A percentile compares a stretch with the other conserved stretches of the same genome.
These are phyloP conservation scores for Chrosomus eos DNA, from an alignment of 2,797 vertebrate genomes.

Conservation along the genomic window DNA sequence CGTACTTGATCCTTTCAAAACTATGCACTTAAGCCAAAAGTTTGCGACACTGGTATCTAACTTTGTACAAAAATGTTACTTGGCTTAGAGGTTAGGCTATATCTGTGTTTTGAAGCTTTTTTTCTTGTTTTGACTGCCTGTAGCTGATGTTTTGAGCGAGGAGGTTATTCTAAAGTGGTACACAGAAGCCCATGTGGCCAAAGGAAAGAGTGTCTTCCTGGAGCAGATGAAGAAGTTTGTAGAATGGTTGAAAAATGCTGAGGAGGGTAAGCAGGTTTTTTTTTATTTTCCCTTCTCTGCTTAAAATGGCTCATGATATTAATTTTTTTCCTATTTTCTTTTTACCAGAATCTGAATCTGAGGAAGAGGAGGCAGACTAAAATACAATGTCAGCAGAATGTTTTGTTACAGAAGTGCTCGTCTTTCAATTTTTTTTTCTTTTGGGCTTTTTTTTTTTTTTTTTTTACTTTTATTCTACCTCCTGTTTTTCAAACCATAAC, in stretches of 20 bases:
- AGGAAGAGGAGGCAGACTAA: slow-evolving; percentile 95
- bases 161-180: slow-evolving; percentile 98
- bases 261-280: slow-evolving; percentile 84
- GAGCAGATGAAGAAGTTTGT: slow-evolving; percentile 99
- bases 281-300: background rate
- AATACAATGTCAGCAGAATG: slow-evolving; percentile 79
- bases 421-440: slow-evolving; percentile 69
- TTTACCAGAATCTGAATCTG: slow-evolving; percentile 91
- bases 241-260: slow-evolving; percentile 96
- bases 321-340: background rate
- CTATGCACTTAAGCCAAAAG: background rate
- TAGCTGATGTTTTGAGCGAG: slow-evolving; percentile 95
- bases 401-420: slow-evolving; percentile 82
- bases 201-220: slow-evolving; percentile 95
- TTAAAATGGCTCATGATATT: background rate
- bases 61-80: background rate
- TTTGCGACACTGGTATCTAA: too few species aligned
- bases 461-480: slow-evolving; percentile 85
- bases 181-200: slow-evolving; percentile 88
- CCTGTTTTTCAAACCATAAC: slow-evolving; percentile 87
- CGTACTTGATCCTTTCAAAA: background rate
- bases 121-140: background rate
- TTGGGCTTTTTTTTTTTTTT: slow-evolving; percentile 69
- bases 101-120: background rate
- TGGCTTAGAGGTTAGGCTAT: too few species aligned